Conservation (phyloP, 2,888 invertebrate genomes). For the Pteria penguin region DNA sequence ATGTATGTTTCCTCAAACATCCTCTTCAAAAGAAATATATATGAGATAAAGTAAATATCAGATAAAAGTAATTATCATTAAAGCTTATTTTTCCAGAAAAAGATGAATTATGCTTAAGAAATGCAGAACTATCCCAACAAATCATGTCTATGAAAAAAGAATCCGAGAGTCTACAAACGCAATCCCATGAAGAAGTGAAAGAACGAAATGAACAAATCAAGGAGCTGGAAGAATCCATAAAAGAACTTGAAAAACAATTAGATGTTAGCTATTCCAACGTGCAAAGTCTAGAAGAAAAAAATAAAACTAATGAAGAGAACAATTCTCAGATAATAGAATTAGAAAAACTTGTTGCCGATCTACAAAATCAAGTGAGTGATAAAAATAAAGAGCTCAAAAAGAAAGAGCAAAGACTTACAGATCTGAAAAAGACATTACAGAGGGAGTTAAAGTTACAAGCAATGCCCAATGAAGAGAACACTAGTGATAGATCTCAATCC, state of each 20-base stretch:
- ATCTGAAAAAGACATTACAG: conserved; percentile 95
- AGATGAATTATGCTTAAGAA: conserved; percentile 74
- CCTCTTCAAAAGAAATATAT: no score
- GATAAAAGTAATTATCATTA: no score
- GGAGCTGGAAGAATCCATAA: conserved; percentile 47
- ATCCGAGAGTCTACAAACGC: conserved; percentile 43
- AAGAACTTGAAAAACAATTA: conserved; percentile 5
- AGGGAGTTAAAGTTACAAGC: conserved; percentile 85
- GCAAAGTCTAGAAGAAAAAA: conserved; percentile 24
- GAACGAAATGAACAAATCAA: conserved; percentile 52
- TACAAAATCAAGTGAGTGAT: conserved; percentile 85
- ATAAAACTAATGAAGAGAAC: conserved; percentile 36
- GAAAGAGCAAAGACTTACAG: conserved; percentile 91
- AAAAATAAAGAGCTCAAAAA: conserved; percentile 87
- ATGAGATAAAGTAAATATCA: no score
- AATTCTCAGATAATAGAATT: conserved; percentile 25
- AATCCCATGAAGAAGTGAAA: conserved; percentile 53
- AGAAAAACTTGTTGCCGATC: conserved; percentile 79
- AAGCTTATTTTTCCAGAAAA: conserved; percentile 74
- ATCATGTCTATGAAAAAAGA: conserved; percentile 85
- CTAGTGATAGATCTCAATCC: conserved; percentile 33
- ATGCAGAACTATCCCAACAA: conserved; percentile 77
- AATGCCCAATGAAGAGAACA: conserved; percentile 79
- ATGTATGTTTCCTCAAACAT: no score
- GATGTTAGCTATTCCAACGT: conserved; percentile 13